phyloP scores from a whole-genome alignment of 2,888 invertebrate genomes.

The Drosophila bunnanda region DNA sequence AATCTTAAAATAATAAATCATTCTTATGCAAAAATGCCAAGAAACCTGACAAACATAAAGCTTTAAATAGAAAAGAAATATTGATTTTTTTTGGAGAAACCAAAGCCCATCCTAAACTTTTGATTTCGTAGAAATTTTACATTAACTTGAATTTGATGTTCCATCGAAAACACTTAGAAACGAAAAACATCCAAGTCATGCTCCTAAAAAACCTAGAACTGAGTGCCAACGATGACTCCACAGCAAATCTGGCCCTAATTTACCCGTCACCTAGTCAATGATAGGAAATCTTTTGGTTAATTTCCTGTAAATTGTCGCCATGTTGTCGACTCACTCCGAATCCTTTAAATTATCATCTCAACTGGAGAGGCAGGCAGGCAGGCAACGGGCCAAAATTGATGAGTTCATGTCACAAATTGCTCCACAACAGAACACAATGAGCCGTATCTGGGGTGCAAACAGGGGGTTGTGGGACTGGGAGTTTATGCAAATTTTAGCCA shows the following conservation, averaged over 20 bases:
- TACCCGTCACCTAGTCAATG: constrained; percentile 41
- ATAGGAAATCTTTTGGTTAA: constrained; percentile 56
- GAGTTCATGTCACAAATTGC: constrained; percentile 46
- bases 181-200: constrained; percentile 9
- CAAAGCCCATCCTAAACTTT: background rate
- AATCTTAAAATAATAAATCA: background rate
- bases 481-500: constrained; percentile 46
- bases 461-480: background rate
- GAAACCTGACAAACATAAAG: background rate
- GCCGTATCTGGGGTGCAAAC: constrained; percentile 23
- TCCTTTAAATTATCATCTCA: constrained; percentile 45
- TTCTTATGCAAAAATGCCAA: background rate
- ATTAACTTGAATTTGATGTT: background rate
- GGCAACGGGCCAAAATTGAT: constrained; percentile 49
- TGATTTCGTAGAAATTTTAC: constrained; percentile 13
- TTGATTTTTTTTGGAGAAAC: constrained; percentile 11
- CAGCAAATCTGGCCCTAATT: constrained; percentile 9
- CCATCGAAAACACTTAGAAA: background rate
- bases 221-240: constrained; percentile 22
- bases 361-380: constrained; percentile 18
- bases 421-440: constrained; percentile 43
- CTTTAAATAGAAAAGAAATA: background rate
- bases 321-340: constrained; percentile 43
- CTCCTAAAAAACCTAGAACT: constrained; percentile 11
- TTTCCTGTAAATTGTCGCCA: constrained; percentile 57